These are phyloP conservation scores for Malurus leucopterus DNA, from an alignment of 2,797 vertebrate genomes.

Conservation along the genomic window DNA sequence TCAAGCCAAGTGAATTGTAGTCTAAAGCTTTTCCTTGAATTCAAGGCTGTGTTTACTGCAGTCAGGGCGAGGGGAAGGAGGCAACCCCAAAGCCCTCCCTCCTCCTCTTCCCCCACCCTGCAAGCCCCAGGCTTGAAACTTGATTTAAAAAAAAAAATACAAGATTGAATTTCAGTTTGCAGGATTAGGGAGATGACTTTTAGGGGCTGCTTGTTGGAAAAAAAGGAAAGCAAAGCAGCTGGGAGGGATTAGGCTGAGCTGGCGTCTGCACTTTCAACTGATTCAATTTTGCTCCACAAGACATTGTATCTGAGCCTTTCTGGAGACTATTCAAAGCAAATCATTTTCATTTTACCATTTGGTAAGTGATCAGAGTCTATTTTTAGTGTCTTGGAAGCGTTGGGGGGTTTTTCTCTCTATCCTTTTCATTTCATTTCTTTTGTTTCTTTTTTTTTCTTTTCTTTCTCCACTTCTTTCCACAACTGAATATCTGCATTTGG, in stretches of 20 bases:
- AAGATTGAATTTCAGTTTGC: slow-evolving; percentile 75
- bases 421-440: neutral
- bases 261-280: slow-evolving; percentile 71
- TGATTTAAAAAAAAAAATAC: slow-evolving; percentile 62
- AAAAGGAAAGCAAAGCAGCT: slow-evolving; percentile 75
- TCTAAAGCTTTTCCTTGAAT: slow-evolving; percentile 67
- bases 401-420: neutral
- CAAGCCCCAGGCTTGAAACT: slow-evolving; percentile 65
- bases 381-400: slow-evolving; percentile 55
- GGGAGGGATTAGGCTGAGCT: slow-evolving; percentile 73
- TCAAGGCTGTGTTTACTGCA: slow-evolving; percentile 70
- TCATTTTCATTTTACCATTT: slow-evolving; percentile 67
- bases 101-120: slow-evolving; percentile 55
- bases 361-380: slow-evolving; percentile 62
- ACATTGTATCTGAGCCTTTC: slow-evolving; percentile 68
- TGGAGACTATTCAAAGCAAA: slow-evolving; percentile 69
- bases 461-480: neutral
- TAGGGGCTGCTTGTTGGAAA: slow-evolving; percentile 69
- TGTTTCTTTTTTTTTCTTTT: neutral
- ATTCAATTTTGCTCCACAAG: slow-evolving; percentile 70
- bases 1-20: slow-evolving; percentile 61
- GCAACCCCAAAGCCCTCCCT: slow-evolving; percentile 53
- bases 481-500: slow-evolving; percentile 9
- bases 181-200: slow-evolving; percentile 73
- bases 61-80: slow-evolving; percentile 40